Conservation (phyloP, 2,113 vertebrate species). For the Anoura caudifer region DNA sequence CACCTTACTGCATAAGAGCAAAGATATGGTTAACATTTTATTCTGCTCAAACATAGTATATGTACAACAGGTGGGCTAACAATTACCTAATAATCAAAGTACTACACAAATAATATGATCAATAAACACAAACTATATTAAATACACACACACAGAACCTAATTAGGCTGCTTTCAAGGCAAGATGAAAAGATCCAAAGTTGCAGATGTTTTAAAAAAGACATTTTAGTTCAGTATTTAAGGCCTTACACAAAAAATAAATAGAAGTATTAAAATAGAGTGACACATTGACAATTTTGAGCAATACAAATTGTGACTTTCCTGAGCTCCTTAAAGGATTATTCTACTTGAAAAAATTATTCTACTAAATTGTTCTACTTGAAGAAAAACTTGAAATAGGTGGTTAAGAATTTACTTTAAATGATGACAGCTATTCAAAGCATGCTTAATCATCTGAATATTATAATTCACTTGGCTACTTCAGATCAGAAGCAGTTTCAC, state of each 20-base stretch:
- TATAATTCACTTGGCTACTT: not conserved
- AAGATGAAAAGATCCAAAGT: conserved; percentile 2
- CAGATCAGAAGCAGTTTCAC: not conserved
- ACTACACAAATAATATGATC: not conserved
- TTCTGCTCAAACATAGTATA: not conserved
- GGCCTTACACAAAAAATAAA: not conserved
- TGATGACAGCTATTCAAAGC: not conserved
- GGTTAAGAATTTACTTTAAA: conserved; percentile 15
- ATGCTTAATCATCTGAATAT: not conserved
- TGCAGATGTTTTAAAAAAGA: not conserved
- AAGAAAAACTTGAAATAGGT: conserved; percentile 27
- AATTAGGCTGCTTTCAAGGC: not conserved
- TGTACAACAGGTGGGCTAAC: not conserved
- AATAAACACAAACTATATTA: conserved; percentile 30
- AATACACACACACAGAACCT: conserved; percentile 12
- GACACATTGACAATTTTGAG: not conserved
- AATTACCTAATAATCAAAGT: conserved; percentile 34
- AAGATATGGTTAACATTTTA: not conserved
- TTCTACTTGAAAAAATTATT: not conserved
- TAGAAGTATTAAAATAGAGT: conserved; percentile 18
- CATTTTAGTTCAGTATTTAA: not conserved
- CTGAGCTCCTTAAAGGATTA: not conserved
- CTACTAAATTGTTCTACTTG: not conserved
- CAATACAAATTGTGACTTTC: not conserved
- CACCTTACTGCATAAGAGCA: not conserved